A percentile compares a stretch with the other conserved stretches of the same genome.
These are phyloP conservation scores for Slavum lentiscoides DNA, from an alignment of 2,888 invertebrate species.

Conservation along the genomic window DNA sequence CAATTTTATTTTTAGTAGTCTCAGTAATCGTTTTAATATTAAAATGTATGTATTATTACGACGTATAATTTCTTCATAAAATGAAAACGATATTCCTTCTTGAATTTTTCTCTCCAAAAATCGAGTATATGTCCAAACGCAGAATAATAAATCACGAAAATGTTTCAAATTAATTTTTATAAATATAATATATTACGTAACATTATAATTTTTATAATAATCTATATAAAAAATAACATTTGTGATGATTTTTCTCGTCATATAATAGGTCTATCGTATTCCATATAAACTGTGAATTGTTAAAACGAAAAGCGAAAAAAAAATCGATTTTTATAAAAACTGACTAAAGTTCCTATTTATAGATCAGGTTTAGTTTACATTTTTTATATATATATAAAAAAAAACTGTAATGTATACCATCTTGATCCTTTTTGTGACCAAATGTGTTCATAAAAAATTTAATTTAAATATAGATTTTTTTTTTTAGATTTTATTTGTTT, in stretches of 20 bases:
- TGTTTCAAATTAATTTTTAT: conserved; percentile 11
- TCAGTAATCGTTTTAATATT: no score
- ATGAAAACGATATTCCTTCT: no score
- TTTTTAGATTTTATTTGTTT: conserved; percentile 30
- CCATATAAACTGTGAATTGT: no score
- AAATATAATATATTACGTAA: not conserved
- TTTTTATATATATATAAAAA: not conserved
- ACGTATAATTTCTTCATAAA: no score
- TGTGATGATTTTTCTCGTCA: not conserved
- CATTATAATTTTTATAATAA: not conserved
- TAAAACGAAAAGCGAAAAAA: not conserved
- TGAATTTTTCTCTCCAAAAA: not conserved
- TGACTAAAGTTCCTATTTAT: conserved; percentile 18
- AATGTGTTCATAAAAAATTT: conserved; percentile 24
- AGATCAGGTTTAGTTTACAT: conserved; percentile 23
- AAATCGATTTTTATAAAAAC: not conserved
- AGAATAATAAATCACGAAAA: not conserved
- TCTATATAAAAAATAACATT: not conserved
- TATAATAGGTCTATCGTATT: no score
- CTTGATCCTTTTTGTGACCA: not conserved
- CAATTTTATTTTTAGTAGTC: no score
- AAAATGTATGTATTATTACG: no score
- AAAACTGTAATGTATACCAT: conserved; percentile 7
- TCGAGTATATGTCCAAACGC: not conserved
- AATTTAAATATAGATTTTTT: conserved; percentile 45